A percentile compares a stretch with the other conserved stretches of the same genome.
phyloP scores from a whole-genome alignment of 2,797 vertebrate genomes.

The Sardinella longiceps region DNA sequence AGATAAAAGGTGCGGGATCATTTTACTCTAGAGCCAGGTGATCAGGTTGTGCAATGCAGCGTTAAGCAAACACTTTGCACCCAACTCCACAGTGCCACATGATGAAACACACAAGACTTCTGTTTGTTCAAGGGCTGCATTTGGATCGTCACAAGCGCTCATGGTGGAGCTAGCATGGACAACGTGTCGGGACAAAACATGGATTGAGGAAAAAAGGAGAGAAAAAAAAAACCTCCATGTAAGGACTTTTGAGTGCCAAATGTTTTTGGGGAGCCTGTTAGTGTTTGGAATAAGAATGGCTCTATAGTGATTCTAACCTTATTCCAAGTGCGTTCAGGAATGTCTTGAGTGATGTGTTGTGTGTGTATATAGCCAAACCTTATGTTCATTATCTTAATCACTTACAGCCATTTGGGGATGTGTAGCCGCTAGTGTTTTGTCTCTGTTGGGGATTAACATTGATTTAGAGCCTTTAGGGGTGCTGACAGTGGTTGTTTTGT shows the following conservation, averaged over 20 bases:
- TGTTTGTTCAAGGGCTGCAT: background rate
- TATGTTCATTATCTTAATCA: background rate
- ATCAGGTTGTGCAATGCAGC: background rate
- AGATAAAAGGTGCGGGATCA: background rate
- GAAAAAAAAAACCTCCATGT: background rate
- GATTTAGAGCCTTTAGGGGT: background rate
- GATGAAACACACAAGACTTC: constrained; percentile 1
- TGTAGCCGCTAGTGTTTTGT: background rate
- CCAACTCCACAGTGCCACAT: constrained; percentile 1
- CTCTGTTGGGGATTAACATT: background rate
- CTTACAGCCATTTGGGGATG: background rate
- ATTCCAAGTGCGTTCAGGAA: background rate
- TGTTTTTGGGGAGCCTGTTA: background rate
- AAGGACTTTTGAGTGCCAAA: background rate
- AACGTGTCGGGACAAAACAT: background rate
- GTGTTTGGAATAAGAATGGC: background rate
- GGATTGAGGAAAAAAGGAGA: background rate
- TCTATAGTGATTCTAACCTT: background rate
- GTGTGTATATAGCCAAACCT: background rate
- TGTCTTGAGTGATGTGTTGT: background rate
- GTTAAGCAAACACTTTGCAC: background rate
- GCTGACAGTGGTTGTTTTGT: background rate
- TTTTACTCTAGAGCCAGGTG: background rate
- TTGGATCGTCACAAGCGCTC: background rate
- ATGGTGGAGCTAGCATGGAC: background rate